These are phyloP conservation scores for Illadopsis cleaveri DNA, from an alignment of 2,113 vertebrate species.

Conservation along the genomic window DNA sequence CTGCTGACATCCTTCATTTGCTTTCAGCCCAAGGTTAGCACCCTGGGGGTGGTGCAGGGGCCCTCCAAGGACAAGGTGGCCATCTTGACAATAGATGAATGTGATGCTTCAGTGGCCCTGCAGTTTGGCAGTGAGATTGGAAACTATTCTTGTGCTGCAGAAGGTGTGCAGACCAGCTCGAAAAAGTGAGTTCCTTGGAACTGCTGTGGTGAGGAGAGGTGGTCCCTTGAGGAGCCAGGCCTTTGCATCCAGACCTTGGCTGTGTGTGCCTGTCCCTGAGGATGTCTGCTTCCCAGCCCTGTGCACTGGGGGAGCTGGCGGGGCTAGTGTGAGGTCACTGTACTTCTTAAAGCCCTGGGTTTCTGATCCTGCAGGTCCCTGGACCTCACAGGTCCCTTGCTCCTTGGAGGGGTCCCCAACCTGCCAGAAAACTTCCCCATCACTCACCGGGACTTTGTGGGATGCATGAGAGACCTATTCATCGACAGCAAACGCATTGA, in stretches of 20 bases:
- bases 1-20: background rate
- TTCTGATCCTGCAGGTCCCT: conserved; percentile 81
- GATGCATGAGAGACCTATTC: conserved; percentile 95
- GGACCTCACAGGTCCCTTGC: conserved; percentile 95
- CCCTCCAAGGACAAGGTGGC: conserved; percentile 97
- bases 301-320: background rate
- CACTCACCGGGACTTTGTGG: conserved; percentile 89
- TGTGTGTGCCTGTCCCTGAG: background rate
- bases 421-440: conserved; percentile 95
- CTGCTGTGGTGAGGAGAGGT: background rate
- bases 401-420: conserved; percentile 95
- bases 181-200: conserved; percentile 87
- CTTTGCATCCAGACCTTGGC: background rate
- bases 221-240: background rate
- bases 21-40: conserved; percentile 86
- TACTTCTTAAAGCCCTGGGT: background rate
- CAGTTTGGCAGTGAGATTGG: conserved; percentile 89
- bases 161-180: conserved; percentile 93
- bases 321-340: background rate
- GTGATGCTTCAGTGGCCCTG: conserved; percentile 89
- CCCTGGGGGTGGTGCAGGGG: conserved; percentile 88
- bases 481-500: conserved; percentile 91
- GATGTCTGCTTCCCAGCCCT: background rate
- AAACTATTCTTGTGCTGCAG: conserved; percentile 95
- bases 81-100: conserved; percentile 91